Evolutionary conservation across 2,113 vertebrate species (phyloP), one percentile per base, ranked within the genome.

Genomic region (Pelodiscus sinensis): DNA sequence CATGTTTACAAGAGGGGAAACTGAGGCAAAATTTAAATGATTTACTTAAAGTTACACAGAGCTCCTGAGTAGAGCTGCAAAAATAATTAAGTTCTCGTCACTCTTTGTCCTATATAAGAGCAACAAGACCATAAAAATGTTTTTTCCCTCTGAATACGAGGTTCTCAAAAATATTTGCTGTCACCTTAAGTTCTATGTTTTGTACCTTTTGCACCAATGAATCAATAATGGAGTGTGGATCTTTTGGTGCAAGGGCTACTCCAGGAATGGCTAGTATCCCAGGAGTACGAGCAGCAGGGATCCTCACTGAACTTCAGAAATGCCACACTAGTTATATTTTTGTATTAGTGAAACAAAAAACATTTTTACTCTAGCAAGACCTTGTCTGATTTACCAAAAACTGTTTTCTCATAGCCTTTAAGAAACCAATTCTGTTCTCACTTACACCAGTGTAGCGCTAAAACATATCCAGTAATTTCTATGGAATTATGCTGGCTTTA

Each of bases 401-500:
- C 27, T n/a, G 51, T 58, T 0, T 77, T 91, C 55, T 65, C 86
- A 31, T 44, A n/a, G 10, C 1, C n/a, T 1, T 50, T 79, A 4
- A 29, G 57, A 75, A 73, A 58, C 86, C 93, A 38, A 82, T 83
- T 88, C 84, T 92, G 87, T 25, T 91, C 75, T 54, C 92, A 75
- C 60, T 89, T 84, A 81, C 54, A 91, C 55, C 83, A 85, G 77
- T 0, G 0, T 21, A 1, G 0, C 44, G 62, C n/a, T 2, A 58
- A 27, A 83, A 60, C 38, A 82, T 50, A 35, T 92, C 56, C 4
- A 8, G 35, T 56, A 31, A 54, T 44, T 77, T 8, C 2, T 0
- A 1, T 38, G 27, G 89, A 71, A 89, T 94, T 58, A 44, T 29
- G 82, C 60, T 73, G 73, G 35, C 81, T 84, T 88, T n/a, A n/a